A percentile compares a stretch with the other conserved stretches of the same genome.
Conservation (phyloP, 2,888 invertebrate genomes). For the Habroteleia sp. region DNA sequence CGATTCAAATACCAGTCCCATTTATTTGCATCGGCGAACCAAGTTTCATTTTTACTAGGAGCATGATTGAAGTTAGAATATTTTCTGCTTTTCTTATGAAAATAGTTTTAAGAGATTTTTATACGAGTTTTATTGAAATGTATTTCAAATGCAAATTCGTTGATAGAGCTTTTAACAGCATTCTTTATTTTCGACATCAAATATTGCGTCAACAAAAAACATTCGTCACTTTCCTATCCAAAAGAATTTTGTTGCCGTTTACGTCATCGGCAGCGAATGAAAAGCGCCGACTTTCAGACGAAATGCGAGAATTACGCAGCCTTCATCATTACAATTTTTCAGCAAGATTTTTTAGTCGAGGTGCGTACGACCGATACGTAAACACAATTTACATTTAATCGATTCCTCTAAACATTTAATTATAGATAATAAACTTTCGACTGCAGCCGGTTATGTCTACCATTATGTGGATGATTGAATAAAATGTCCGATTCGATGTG, state of each 20-base stretch:
- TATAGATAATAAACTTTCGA: constrained; percentile 50
- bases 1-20: no score
- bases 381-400: constrained; percentile 40
- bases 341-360: neutral
- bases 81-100: neutral
- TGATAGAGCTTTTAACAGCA: neutral
- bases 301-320: constrained; percentile 4
- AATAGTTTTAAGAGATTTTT: no score
- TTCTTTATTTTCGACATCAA: neutral
- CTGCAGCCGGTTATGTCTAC: constrained; percentile 21
- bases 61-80: neutral
- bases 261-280: neutral
- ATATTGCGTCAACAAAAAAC: neutral
- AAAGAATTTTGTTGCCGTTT: no score
- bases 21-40: no score
- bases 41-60: no score
- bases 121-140: no score
- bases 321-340: constrained; percentile 6
- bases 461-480: constrained; percentile 52
- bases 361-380: constrained; percentile 4
- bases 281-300: constrained; percentile 11
- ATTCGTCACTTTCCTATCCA: constrained; percentile 6
- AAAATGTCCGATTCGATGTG: constrained; percentile 46
- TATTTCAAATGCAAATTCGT: constrained; percentile 7
- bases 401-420: constrained; percentile 44